Percentiles rank a stretch among this genome's conserved stretches.
Evolutionary conservation across 2,888 invertebrate genomes (phyloP).

Genomic region (Helobdella robusta): DNA sequence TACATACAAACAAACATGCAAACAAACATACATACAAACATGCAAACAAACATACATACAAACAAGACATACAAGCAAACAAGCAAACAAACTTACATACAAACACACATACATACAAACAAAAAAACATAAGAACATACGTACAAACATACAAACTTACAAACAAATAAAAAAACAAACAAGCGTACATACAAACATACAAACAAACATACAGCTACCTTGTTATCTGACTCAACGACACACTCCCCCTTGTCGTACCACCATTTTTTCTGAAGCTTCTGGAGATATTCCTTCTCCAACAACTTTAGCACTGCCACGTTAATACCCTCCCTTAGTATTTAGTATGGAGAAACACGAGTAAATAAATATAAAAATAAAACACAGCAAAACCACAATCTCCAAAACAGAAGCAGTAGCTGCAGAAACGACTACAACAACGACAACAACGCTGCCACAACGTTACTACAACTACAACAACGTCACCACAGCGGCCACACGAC

Average conservation of each 20-base stretch:
- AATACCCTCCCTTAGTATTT: slow-evolving; percentile 84
- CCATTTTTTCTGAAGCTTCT: slow-evolving; percentile 86
- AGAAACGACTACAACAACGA: too few relatives aligned
- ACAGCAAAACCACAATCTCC: too few relatives aligned
- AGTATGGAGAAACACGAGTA: too few relatives aligned
- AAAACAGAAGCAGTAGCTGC: too few relatives aligned
- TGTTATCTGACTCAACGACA: slow-evolving; percentile 36
- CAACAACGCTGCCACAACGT: too few relatives aligned
- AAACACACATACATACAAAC: neutral
- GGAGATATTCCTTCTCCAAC: slow-evolving; percentile 80
- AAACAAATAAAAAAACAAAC: neutral
- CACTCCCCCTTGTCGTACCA: slow-evolving; percentile 69
- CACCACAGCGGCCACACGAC: too few relatives aligned
- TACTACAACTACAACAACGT: too few relatives aligned
- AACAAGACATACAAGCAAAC: neutral
- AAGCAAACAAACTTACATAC: neutral
- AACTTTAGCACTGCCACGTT: slow-evolving; percentile 82
- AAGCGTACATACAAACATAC: neutral
- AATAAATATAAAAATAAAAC: too few relatives aligned
- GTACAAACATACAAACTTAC: neutral
- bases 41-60: neutral
- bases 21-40: neutral
- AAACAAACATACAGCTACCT: neutral
- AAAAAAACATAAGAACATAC: neutral
- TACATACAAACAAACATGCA: neutral